Conservation (phyloP, 2,113 vertebrate species). For the Rhadina sibilatrix region DNA sequence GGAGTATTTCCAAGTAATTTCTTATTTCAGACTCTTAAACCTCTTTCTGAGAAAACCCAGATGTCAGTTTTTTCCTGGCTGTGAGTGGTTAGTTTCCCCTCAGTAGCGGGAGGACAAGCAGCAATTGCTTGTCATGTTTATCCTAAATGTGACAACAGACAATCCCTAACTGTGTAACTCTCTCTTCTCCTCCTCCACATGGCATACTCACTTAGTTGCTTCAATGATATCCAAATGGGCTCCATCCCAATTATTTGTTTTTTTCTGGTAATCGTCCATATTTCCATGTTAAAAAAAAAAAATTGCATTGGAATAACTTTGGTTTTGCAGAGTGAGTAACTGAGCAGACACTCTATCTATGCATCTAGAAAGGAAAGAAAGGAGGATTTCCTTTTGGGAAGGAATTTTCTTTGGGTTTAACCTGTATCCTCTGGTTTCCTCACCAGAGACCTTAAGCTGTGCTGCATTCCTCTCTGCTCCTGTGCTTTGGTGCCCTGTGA, state of each 20-base stretch:
- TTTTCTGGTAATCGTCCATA: slow-evolving; percentile 55
- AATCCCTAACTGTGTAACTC: slow-evolving; percentile 8
- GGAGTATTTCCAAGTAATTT: neutral
- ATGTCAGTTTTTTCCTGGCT: neutral
- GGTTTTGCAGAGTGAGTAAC: slow-evolving; percentile 35
- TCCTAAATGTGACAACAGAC: slow-evolving; percentile 35
- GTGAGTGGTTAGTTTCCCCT: neutral
- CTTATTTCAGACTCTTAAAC: neutral
- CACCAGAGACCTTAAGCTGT: neutral
- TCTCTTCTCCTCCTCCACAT: slow-evolving; percentile 5
- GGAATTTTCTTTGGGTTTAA: neutral
- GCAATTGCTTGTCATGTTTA: slow-evolving; percentile 41
- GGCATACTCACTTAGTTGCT: slow-evolving; percentile 3
- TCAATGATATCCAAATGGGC: slow-evolving; percentile 34
- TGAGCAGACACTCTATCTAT: neutral
- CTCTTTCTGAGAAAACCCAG: neutral
- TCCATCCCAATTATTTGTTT: slow-evolving; percentile 48
- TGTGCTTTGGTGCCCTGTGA: neutral
- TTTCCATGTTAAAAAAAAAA: neutral
- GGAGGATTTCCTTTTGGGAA: neutral
- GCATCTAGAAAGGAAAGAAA: neutral
- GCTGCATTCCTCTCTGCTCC: neutral
- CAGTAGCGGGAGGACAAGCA: neutral
- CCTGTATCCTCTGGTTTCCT: neutral
- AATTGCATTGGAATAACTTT: slow-evolving; percentile 23